Percentiles rank a stretch among this genome's conserved stretches.
Evolutionary conservation across 2,888 invertebrate genomes (phyloP).

Genomic region (Drosophila longiperda): DNA sequence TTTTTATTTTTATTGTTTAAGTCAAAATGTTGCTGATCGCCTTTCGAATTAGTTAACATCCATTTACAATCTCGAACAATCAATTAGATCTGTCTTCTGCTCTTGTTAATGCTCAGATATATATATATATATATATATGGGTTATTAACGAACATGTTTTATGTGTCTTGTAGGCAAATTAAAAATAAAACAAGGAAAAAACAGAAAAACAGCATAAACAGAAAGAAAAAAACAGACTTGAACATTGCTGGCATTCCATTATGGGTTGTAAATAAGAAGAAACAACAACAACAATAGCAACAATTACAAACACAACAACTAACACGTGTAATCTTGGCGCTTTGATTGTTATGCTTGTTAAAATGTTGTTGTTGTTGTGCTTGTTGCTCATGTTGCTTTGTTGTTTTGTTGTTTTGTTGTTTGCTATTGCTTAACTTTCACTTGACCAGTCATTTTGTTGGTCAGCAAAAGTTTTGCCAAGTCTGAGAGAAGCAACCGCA

Average conservation of each 20-base stretch:
- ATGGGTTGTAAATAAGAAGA: constrained; percentile 28
- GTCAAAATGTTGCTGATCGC: constrained; percentile 14
- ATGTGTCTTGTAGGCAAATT: constrained; percentile 19
- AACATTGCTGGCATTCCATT: constrained; percentile 54
- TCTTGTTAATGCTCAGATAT: constrained; percentile 23
- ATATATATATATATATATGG: not conserved
- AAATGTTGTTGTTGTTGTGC: constrained; percentile 42
- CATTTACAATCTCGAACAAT: constrained; percentile 48
- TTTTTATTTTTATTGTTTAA: not conserved
- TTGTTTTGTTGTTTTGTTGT: constrained; percentile 33
- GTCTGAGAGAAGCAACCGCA: not conserved
- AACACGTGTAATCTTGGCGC: constrained; percentile 57
- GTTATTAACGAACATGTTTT: constrained; percentile 11
- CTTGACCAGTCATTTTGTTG: constrained; percentile 67
- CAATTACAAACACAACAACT: constrained; percentile 36
- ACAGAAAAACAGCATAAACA: not conserved
- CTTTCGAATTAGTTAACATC: constrained; percentile 55
- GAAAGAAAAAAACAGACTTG: constrained; percentile 27
- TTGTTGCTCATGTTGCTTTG: constrained; percentile 29
- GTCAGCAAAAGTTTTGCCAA: constrained; percentile 64
- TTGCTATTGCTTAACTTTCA: constrained; percentile 65
- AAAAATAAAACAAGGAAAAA: not conserved
- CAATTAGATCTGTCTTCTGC: constrained; percentile 51
- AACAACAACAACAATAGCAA: constrained; percentile 13
- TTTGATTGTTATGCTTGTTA: constrained; percentile 64